These are phyloP conservation scores for Castor canadensis DNA, from an alignment of 2,113 vertebrate species.

Conservation along the genomic window DNA sequence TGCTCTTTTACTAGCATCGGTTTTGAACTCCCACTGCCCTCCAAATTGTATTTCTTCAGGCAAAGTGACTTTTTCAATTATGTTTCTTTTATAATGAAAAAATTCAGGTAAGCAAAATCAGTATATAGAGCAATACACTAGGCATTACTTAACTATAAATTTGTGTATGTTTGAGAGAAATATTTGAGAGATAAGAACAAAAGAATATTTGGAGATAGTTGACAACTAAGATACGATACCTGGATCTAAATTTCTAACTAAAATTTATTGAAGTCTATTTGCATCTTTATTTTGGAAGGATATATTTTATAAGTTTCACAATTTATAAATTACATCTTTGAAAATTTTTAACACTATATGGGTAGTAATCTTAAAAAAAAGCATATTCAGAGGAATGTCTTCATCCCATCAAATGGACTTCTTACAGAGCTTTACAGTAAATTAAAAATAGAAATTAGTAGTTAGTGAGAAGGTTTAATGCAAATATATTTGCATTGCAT, in stretches of 20 bases:
- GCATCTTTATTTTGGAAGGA: not conserved
- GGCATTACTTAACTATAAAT: not conserved
- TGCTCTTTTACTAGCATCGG: slow-evolving; percentile 59
- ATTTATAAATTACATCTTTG: not conserved
- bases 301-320: not conserved
- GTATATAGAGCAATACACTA: not conserved
- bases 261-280: not conserved
- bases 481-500: not conserved
- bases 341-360: not conserved
- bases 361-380: not conserved
- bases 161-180: not conserved
- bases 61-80: slow-evolving; percentile 67
- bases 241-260: not conserved
- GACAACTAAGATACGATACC: not conserved
- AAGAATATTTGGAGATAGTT: not conserved
- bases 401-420: not conserved
- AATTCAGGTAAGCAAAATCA: slow-evolving; percentile 51
- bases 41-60: slow-evolving; percentile 71
- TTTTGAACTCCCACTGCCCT: slow-evolving; percentile 73
- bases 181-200: not conserved
- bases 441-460: not conserved
- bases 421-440: not conserved
- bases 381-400: not conserved
- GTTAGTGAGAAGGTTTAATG: not conserved
- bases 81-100: slow-evolving; percentile 41